Evolutionary conservation across 2,888 invertebrate species (phyloP).

Genomic region (Acholoe squamosa): DNA sequence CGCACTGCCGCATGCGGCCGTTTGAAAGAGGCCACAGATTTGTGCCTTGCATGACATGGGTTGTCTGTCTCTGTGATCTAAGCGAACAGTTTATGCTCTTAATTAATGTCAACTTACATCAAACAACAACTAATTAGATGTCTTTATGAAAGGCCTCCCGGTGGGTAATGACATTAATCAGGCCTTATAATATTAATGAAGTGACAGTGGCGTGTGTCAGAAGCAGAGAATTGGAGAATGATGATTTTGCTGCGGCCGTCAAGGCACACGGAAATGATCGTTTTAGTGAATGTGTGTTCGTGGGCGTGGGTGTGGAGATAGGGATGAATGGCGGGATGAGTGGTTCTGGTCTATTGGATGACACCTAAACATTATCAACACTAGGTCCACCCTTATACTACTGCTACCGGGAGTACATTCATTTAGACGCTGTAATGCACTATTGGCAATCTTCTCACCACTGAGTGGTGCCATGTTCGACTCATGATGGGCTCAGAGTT

Average conservation of each 20-base stretch:
- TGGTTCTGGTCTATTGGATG: too few relatives aligned
- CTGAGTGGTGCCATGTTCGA: not conserved
- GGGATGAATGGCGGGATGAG: not conserved
- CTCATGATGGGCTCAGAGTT: constrained; percentile 6
- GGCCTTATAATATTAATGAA: constrained; percentile 48
- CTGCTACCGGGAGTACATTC: not conserved
- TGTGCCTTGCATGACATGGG: constrained; percentile 7
- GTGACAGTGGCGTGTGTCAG: constrained; percentile 13
- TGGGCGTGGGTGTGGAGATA: not conserved
- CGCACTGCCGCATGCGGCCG: not conserved
- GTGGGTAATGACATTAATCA: constrained; percentile 55
- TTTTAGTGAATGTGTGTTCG: constrained; percentile 19
- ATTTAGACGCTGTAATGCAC: not conserved
- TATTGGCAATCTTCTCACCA: not conserved
- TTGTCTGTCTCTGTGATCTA: constrained; percentile 47
- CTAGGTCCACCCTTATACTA: too few relatives aligned
- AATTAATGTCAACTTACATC: constrained; percentile 62
- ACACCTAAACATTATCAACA: too few relatives aligned
- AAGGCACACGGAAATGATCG: not conserved
- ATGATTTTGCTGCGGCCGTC: not conserved
- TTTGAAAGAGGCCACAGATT: constrained; percentile 32
- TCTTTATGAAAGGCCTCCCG: constrained; percentile 47
- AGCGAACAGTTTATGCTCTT: constrained; percentile 43
- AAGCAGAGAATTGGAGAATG: not conserved
- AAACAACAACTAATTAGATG: constrained; percentile 59